Base-by-base conservation (phyloP, 1,140 invertebrate genomes). In the Polyergus mexicanus region DNA sequence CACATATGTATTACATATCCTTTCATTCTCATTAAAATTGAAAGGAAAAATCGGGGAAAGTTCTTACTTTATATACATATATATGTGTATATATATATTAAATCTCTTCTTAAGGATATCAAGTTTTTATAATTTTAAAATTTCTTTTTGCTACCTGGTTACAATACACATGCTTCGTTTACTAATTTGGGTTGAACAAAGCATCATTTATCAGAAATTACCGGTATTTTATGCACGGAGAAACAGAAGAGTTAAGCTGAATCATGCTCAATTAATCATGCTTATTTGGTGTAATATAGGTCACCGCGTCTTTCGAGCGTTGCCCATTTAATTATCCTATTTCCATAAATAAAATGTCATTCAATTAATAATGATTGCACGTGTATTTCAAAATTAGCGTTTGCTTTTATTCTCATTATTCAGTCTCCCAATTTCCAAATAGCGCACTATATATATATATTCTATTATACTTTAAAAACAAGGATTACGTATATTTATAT, bases 171-270 rank as follows among this genome's bases (percentile, higher is more conserved):
- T 22, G 68, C 66, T 54, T 44, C 78, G 56, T 83, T 83, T 74
- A 8, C 78, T 83, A 83, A 83, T 83, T 83, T 38, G 54, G 60
- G 68, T 32, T 60, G 28, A 11, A 83, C 28, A 72, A 60, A 83
- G 68, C 68, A 74, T 83, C 78, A 83, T 83, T 83, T 83, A 83
- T 83, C 78, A 83, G 78, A 83, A 83, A 83, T 83, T 83, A 83
- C 78, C 66, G 41, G 28, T 60, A 83, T 38, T 83, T 83, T 83
- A 60, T 74, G 68, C 38, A 5, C 66, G 78, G 66, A 60, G 78
- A 83, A 83, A 83, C 68, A 83, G 78, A 83, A 83, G 78, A 83
- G 68, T 74, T 58, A 72, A 83, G 78, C 78, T 83, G 78, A 83
- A 83, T 83, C 78, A 83, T 83, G 78, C 66, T 72, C 78, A 74